Percentiles rank a stretch among this genome's conserved stretches.
phyloP scores from a whole-genome alignment of 2,888 invertebrate genomes.

The Physocephala rufipes region DNA sequence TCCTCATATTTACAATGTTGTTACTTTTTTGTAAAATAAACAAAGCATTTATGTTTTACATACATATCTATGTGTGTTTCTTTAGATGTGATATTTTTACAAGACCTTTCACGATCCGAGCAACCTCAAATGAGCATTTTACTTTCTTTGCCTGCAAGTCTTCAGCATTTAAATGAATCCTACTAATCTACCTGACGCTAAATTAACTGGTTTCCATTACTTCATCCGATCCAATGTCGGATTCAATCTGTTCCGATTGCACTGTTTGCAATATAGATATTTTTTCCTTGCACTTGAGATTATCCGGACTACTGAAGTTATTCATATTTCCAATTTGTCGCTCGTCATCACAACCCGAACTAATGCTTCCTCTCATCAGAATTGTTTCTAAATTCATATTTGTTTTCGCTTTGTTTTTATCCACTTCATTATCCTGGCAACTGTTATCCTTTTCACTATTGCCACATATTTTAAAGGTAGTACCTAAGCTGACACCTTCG shows the following conservation, averaged over 20 bases:
- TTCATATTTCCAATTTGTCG: neutral
- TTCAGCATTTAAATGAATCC: neutral
- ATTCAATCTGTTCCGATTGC: neutral
- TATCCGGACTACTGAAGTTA: neutral
- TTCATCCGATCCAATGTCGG: neutral
- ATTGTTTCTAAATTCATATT: slow-evolving; percentile 12
- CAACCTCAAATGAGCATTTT: slow-evolving; percentile 28
- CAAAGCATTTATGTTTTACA: slow-evolving; percentile 27
- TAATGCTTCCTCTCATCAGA: slow-evolving; percentile 9
- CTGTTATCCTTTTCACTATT: slow-evolving; percentile 14
- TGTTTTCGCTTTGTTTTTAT: neutral
- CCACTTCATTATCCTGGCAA: neutral
- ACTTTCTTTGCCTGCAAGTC: neutral
- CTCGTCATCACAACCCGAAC: neutral
- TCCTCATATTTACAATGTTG: slow-evolving; percentile 27
- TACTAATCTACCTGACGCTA: neutral
- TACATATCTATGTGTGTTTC: neutral
- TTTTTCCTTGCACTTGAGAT: neutral
- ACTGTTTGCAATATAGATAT: too few relatives aligned
- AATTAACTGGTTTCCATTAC: neutral
- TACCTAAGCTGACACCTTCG: neutral
- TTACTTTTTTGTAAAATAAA: slow-evolving; percentile 4
- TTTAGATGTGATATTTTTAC: too few relatives aligned
- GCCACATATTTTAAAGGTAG: slow-evolving; percentile 31
- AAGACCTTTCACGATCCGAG: neutral